Conservation (phyloP, 2,113 vertebrate genomes). For the Rhipidura dahli region DNA sequence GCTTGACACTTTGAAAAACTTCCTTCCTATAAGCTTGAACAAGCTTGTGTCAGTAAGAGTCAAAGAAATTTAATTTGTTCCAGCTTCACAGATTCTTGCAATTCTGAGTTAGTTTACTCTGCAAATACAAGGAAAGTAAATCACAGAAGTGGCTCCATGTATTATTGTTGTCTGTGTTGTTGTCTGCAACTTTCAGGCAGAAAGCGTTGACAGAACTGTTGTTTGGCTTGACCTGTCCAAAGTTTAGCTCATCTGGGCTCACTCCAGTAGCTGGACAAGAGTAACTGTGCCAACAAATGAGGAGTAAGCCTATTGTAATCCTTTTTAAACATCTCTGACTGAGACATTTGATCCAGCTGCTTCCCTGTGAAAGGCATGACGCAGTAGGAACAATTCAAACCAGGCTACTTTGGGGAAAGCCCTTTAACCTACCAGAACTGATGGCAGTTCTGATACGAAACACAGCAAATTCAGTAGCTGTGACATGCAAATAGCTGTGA, state of each 20-base stretch:
- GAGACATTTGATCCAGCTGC: neutral
- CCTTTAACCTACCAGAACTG: neutral
- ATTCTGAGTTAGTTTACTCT: neutral
- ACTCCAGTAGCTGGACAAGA: neutral
- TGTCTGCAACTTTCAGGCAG: neutral
- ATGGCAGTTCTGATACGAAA: neutral
- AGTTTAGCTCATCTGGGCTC: neutral
- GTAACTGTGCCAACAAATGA: neutral
- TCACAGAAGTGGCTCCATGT: neutral
- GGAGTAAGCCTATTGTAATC: neutral
- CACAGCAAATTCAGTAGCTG: neutral
- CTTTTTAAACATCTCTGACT: neutral
- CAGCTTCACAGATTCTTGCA: neutral
- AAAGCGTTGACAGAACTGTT: neutral
- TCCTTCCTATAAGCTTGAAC: neutral
- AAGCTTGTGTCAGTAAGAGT: neutral
- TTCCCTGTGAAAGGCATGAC: neutral
- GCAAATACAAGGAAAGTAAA: neutral
- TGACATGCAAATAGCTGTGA: neutral
- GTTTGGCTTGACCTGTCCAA: neutral
- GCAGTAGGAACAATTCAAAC: neutral
- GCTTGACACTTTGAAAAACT: neutral
- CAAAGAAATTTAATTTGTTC: neutral
- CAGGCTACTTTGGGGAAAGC: neutral
- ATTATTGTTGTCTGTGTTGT: neutral